Evolutionary conservation across 2,797 vertebrate genomes (phyloP).

Genomic region (Dipus sagitta): DNA sequence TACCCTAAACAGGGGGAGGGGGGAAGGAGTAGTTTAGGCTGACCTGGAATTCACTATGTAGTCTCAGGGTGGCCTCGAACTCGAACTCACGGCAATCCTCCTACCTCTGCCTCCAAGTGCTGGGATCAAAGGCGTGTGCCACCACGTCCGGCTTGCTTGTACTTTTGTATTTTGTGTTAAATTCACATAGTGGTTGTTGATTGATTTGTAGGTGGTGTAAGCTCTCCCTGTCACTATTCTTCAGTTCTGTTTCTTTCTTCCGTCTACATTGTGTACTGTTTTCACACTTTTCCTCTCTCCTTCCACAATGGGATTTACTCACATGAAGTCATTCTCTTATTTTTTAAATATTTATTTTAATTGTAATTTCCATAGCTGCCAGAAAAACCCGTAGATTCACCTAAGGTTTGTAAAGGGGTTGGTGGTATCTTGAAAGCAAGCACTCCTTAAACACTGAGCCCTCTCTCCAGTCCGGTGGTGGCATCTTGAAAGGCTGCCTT

Average conservation of each 20-base stretch:
- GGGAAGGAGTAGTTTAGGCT: no score
- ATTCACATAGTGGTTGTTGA: neutral
- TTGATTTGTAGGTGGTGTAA: neutral
- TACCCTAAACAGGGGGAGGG: neutral
- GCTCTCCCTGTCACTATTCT: neutral
- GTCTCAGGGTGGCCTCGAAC: no score
- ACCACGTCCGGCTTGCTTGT: neutral
- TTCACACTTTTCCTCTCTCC: neutral
- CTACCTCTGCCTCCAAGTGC: no score
- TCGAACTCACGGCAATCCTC: no score
- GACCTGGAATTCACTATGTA: no score
- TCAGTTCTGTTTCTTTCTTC: neutral
- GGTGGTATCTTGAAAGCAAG: neutral
- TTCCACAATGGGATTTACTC: slow-evolving; percentile 1
- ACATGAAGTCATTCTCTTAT: neutral
- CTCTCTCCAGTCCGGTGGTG: no score
- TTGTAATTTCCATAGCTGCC: slow-evolving; percentile 17
- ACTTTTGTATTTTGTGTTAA: slow-evolving; percentile 12
- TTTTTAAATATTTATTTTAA: slow-evolving; percentile 45
- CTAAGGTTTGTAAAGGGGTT: neutral
- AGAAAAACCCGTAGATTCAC: neutral
- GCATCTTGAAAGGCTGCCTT: neutral
- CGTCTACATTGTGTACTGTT: neutral
- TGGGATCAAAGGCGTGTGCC: no score
- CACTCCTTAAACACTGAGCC: no score